These are phyloP conservation scores for Hyles lineata DNA, from an alignment of 2,888 invertebrate genomes.

Conservation along the genomic window DNA sequence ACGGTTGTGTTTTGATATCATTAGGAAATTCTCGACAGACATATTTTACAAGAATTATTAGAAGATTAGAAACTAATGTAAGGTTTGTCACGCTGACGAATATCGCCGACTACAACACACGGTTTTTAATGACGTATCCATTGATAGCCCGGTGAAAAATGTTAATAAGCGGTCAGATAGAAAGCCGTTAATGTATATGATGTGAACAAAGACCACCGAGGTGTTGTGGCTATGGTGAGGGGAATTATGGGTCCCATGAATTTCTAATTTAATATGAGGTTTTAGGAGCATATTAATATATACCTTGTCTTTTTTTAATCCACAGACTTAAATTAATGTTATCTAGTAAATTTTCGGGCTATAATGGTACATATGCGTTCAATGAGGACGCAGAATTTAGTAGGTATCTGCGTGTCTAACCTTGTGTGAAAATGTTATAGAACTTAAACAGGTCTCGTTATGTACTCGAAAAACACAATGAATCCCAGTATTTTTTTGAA, in stretches of 20 bases:
- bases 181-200: conserved; percentile 51
- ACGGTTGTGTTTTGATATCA: conserved; percentile 81
- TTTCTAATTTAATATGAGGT: background rate
- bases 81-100: conserved; percentile 66
- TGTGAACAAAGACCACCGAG: conserved; percentile 66
- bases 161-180: conserved; percentile 27
- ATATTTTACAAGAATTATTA: conserved; percentile 76
- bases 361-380: too few species aligned
- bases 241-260: background rate
- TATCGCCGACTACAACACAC: conserved; percentile 56
- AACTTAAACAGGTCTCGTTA: too few species aligned
- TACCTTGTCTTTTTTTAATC: too few species aligned
- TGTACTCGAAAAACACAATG: too few species aligned
- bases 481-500: too few species aligned
- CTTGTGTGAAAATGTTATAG: too few species aligned
- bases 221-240: background rate
- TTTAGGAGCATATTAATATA: too few species aligned
- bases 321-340: too few species aligned
- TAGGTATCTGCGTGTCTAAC: too few species aligned
- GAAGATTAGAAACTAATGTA: conserved; percentile 70
- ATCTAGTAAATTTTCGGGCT: too few species aligned
- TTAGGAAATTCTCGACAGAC: conserved; percentile 77
- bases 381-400: too few species aligned
- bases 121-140: conserved; percentile 43
- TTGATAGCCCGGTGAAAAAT: conserved; percentile 34